Base-by-base conservation (phyloP, 2,113 vertebrate genomes). In the Paramisgurnus dabryanus region DNA sequence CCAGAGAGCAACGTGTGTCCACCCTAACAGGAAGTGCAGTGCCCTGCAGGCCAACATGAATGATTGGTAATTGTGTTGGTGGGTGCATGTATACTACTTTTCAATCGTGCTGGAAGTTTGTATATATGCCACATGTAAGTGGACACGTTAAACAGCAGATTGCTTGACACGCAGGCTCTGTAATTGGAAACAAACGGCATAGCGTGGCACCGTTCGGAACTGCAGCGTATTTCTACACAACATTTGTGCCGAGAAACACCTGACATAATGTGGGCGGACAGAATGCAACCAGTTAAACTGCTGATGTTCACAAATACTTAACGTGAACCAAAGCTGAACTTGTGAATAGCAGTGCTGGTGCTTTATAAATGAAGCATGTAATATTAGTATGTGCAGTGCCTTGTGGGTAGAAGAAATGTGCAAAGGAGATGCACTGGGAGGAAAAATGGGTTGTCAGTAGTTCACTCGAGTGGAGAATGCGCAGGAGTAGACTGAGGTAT, bases 1-100 rank as follows among this genome's bases (percentile, higher is more conserved):
- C 96, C 95, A 94, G 92, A 95, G 96, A 97, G 90, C 96, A 90
- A 88, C 81, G 88, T 50, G 93, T 94, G 94, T 94, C 88, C 88
- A 91, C 94, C 94, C 92, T 90, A 86, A 91, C 87, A 91, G 93
- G 93, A 93, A 95, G 95, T 93, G 91, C 58, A 80, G 86, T 90
- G 82, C 88, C 66, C 49, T 82, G 41, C 40, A n/a, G 49, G 71
- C 18, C 40, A 66, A 55, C 69, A 22, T 39, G 45, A 49, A 43
- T 72, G 41, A 77, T 71, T 70, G 22, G 72, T 72, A 63, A 27
- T 65, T 76, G 78, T 81, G 49, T 34, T 34, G 27, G 27, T 79
- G 80, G 72, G 55, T 78, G 66, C 65, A 64, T 60, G 49, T 77
- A 40, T 55, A 71, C 34, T 7, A 39, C 47, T 17, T 50, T 15